Evolutionary conservation across 2,888 invertebrate species (phyloP).

Genomic region (Eilema sororculum): DNA sequence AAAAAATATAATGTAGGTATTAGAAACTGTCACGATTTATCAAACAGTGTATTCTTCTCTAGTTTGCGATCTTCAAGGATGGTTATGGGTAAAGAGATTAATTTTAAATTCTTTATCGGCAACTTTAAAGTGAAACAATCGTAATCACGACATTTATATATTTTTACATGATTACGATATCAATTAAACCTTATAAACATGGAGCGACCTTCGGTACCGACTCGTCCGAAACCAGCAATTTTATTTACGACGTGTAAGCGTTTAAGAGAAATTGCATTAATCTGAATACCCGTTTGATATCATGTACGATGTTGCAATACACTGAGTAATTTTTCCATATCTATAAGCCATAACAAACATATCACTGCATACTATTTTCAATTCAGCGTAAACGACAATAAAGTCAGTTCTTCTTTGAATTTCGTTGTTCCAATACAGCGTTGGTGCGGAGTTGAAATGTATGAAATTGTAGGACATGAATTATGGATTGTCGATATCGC

Average conservation of each 20-base stretch:
- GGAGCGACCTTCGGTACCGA: slow-evolving; percentile 68
- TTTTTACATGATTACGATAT: slow-evolving; percentile 67
- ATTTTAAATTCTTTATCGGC: slow-evolving; percentile 52
- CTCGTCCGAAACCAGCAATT: slow-evolving; percentile 80
- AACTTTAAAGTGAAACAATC: slow-evolving; percentile 55
- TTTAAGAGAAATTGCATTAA: slow-evolving; percentile 87
- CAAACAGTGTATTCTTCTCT: background rate
- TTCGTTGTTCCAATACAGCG: slow-evolving; percentile 59
- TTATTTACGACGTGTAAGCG: slow-evolving; percentile 87
- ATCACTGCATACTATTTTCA: slow-evolving; percentile 44
- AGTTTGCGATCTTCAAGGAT: slow-evolving; percentile 16
- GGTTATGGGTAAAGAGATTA: slow-evolving; percentile 35
- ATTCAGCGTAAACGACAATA: slow-evolving; percentile 59
- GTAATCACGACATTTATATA: slow-evolving; percentile 50
- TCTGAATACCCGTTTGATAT: slow-evolving; percentile 86
- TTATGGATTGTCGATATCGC: slow-evolving; percentile 88
- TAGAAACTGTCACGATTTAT: background rate
- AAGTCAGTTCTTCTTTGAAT: slow-evolving; percentile 67
- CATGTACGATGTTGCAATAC: slow-evolving; percentile 85
- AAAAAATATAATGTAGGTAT: background rate
- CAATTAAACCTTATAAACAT: slow-evolving; percentile 78
- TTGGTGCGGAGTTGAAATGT: slow-evolving; percentile 68
- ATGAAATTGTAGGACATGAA: slow-evolving; percentile 87
- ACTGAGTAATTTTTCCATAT: slow-evolving; percentile 65
- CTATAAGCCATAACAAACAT: slow-evolving; percentile 60